Evolutionary conservation across 2,888 invertebrate genomes (phyloP).

Genomic region (Drosophila rubida): DNA sequence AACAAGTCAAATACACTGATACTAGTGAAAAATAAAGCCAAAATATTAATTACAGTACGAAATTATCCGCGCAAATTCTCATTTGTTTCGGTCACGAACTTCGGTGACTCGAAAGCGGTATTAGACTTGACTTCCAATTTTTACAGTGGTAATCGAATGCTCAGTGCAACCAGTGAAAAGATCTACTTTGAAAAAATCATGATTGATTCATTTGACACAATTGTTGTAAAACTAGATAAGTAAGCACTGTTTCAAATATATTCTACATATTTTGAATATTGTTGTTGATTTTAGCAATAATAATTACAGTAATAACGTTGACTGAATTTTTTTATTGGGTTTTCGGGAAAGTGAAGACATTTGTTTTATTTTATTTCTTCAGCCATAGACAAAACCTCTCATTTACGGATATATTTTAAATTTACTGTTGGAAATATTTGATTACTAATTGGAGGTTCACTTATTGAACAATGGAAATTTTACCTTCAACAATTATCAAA

Average conservation of each 20-base stretch:
- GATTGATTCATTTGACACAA: constrained; percentile 87
- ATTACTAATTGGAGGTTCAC: too few species aligned
- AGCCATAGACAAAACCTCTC: too few species aligned
- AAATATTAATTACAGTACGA: constrained; percentile 90
- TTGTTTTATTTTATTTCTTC: not conserved
- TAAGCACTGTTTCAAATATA: constrained; percentile 13
- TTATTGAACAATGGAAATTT: too few species aligned
- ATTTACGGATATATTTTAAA: too few species aligned
- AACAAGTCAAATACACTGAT: constrained; percentile 89
- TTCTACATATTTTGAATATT: constrained; percentile 11
- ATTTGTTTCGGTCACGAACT: constrained; percentile 91
- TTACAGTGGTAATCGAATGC: constrained; percentile 88
- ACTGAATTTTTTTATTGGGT: not conserved
- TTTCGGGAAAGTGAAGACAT: not conserved
- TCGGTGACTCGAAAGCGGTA: constrained; percentile 87
- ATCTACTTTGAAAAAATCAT: constrained; percentile 85
- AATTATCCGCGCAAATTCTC: constrained; percentile 92
- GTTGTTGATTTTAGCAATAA: constrained; percentile 28
- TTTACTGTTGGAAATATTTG: too few species aligned
- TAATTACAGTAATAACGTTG: constrained; percentile 6
- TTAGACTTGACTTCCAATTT: constrained; percentile 91
- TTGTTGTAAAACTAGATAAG: constrained; percentile 88
- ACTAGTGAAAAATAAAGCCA: constrained; percentile 87
- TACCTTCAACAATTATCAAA: too few species aligned
- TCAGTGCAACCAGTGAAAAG: constrained; percentile 66